Evolutionary conservation across 2,888 invertebrate species (phyloP), one percentile per base, ranked within the genome.

Genomic region (Hyposoter didymator): DNA sequence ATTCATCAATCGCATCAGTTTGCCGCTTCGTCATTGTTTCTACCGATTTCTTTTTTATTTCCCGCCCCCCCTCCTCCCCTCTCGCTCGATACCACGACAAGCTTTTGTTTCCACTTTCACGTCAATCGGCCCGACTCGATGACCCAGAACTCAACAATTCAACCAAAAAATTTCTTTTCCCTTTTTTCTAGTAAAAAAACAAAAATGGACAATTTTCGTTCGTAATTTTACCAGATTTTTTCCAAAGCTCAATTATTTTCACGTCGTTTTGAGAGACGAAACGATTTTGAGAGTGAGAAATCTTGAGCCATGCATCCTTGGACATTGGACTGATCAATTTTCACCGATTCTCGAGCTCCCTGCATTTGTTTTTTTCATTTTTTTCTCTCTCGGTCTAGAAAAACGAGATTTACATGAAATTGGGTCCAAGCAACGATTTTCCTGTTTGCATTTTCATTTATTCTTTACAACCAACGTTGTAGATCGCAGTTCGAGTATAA

Each of bases 1-100:
- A 91, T 91, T 91, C 88, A 90, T 90, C 82, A 89, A 88, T 88
- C 89, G 89, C 90, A 91, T 93, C 89, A 91, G 91, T 92, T 89
- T 88, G 86, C 43, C 78, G 80, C 35, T 55, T 70, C 69, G 76
- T 78, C 52, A 47, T 81, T 81, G 73, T 81, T 78, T 81, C 70
- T 84, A 73, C 62, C 78, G 84, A 81, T 88, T 87, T 49, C 73
- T 52, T 70, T 72, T 64, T 78, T 74, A 66, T 76, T 82, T 72
- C 17, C 17, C n/a, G 32, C 28, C 6, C 80, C 78, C 49, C 78
- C 70, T 70, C n/a, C n/a, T n/a, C n/a, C 47, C 17, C 39, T 52
- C 79, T 55, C 64, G 67, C 17, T 81, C 73, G 76, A 69, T 84
- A 52, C 79, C 66, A 73, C 70, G 79, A 22, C 72, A 47, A 79